Conservation (phyloP, 2,113 vertebrate genomes). For the Helogale parvula region DNA sequence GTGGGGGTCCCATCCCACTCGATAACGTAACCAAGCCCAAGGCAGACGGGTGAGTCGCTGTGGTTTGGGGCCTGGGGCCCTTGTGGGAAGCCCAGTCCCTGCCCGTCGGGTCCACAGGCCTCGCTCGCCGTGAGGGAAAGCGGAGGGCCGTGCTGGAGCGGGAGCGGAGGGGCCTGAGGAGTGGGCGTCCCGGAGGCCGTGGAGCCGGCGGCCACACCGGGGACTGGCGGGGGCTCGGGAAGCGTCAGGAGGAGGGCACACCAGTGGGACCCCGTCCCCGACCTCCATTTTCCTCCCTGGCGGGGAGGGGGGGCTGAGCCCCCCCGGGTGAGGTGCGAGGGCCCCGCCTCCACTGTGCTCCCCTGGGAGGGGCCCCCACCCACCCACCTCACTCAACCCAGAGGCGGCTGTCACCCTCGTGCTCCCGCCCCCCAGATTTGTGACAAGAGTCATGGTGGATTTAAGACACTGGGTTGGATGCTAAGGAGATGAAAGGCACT, state of each 20-base stretch:
- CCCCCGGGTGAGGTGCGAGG: accelerated
- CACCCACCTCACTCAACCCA: accelerated
- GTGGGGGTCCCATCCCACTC: no score
- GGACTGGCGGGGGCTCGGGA: background rate
- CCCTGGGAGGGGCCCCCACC: background rate
- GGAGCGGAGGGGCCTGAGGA: accelerated
- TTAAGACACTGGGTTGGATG: no score
- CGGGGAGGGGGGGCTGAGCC: no score
- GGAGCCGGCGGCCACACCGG: no score
- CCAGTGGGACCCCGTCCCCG: accelerated
- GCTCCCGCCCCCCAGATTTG: background rate
- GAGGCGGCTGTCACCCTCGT: background rate
- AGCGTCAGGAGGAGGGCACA: background rate
- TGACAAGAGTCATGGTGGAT: background rate
- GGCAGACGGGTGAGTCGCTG: accelerated
- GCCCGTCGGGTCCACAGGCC: accelerated
- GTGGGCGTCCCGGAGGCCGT: no score
- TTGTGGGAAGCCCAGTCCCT: background rate
- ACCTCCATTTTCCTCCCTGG: background rate
- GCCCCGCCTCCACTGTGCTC: accelerated
- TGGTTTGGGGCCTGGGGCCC: background rate
- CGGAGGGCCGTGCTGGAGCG: accelerated
- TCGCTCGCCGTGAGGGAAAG: accelerated
- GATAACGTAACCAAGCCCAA: background rate
- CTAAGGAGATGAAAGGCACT: background rate